A percentile compares a stretch with the other conserved stretches of the same genome.
Conservation (phyloP, 2,797 vertebrate genomes). For the Anniella stebbinsi region DNA sequence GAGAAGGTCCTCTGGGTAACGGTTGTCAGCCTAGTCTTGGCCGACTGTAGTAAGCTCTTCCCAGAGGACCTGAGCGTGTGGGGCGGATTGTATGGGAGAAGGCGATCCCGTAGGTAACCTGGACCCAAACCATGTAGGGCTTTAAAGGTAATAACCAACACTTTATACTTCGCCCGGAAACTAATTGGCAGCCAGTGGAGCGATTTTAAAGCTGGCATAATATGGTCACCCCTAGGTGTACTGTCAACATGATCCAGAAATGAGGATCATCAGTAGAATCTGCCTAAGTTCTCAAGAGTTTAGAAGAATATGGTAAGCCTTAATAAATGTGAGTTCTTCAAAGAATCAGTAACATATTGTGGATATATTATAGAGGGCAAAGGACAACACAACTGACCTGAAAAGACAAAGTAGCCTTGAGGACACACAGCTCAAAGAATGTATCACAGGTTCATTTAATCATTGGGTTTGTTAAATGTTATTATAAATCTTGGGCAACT, state of each 20-base stretch:
- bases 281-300: background rate
- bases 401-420: background rate
- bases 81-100: too few relatives aligned
- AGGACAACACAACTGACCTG: background rate
- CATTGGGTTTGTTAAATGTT: background rate
- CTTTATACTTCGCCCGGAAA: too few relatives aligned
- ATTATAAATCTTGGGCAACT: background rate
- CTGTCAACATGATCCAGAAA: background rate
- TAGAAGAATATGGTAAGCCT: background rate
- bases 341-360: background rate
- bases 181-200: too few relatives aligned
- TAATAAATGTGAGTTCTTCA: background rate
- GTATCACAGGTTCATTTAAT: background rate
- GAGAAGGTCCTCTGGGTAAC: too few relatives aligned
- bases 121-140: too few relatives aligned
- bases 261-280: background rate
- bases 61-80: too few relatives aligned
- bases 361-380: background rate
- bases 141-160: too few relatives aligned
- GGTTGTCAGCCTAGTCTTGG: too few relatives aligned
- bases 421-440: background rate
- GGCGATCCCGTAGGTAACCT: too few relatives aligned
- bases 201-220: too few relatives aligned
- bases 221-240: too few relatives aligned
- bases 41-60: too few relatives aligned